phyloP scores from a whole-genome alignment of 2,797 vertebrate species.

The Gobio occitaniae region DNA sequence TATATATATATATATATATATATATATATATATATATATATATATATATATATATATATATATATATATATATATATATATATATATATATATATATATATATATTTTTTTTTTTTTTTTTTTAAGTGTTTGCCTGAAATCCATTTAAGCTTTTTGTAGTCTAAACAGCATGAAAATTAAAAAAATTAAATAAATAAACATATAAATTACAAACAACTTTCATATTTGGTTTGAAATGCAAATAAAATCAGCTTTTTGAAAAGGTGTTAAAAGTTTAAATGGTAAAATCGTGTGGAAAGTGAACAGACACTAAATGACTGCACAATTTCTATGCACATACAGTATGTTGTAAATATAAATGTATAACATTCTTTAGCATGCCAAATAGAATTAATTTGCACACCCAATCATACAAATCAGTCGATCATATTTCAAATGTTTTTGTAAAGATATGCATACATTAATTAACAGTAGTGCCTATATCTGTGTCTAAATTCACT shows the following conservation, averaged over 20 bases:
- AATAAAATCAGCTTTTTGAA: not conserved
- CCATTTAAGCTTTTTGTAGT: not conserved
- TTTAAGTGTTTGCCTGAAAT: not conserved
- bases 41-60: no score
- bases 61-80: no score
- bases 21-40: no score
- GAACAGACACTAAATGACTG: not conserved
- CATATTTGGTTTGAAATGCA: not conserved
- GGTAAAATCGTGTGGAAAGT: not conserved
- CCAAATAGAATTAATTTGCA: not conserved
- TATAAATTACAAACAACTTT: no score
- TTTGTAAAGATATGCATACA: not conserved
- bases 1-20: no score
- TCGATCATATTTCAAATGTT: not conserved
- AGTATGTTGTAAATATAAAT: not conserved
- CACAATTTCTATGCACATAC: not conserved
- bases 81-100: no score
- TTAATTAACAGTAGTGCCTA: not conserved
- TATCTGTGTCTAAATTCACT: not conserved
- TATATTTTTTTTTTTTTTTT: no score
- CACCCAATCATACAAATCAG: not conserved
- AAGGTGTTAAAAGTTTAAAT: not conserved
- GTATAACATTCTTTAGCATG: not conserved
- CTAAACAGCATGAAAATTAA: not conserved
- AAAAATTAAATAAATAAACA: no score